These are phyloP conservation scores for Halictus ligatus DNA, from an alignment of 2,888 invertebrate genomes.

Conservation along the genomic window DNA sequence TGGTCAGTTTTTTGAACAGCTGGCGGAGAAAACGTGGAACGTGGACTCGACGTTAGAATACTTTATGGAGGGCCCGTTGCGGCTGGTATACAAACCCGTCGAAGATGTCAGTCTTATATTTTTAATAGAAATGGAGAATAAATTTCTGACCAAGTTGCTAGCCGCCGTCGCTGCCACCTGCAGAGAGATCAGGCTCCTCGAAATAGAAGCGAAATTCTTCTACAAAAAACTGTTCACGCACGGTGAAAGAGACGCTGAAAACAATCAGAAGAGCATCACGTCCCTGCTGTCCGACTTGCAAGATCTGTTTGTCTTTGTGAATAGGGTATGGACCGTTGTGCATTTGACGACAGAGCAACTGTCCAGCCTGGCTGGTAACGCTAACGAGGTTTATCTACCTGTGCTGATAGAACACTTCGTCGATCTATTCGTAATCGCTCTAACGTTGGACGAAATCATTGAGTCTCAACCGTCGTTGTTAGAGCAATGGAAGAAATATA, in stretches of 20 bases:
- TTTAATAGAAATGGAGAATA: conserved; percentile 93
- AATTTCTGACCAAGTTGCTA: conserved; percentile 91
- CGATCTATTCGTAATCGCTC: conserved; percentile 88
- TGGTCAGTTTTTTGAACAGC: conserved; percentile 85
- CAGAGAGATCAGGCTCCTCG: conserved; percentile 90
- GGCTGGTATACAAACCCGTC: conserved; percentile 84
- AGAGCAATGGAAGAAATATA: conserved; percentile 92
- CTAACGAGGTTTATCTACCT: conserved; percentile 80
- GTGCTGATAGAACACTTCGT: conserved; percentile 86
- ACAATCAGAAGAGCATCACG: conserved; percentile 77
- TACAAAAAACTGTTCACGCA: conserved; percentile 84
- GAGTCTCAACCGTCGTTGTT: conserved; percentile 86
- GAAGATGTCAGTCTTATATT: conserved; percentile 89
- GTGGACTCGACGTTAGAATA: conserved; percentile 74
- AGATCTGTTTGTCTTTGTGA: conserved; percentile 77
- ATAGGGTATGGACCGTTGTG: conserved; percentile 76
- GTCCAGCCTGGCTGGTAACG: conserved; percentile 75
- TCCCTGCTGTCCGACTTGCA: conserved; percentile 79
- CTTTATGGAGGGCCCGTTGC: conserved; percentile 79
- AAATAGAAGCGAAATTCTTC: conserved; percentile 88
- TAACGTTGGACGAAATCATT: conserved; percentile 89
- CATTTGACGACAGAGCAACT: conserved; percentile 78
- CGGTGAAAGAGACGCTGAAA: conserved; percentile 82
- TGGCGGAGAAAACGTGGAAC: conserved; percentile 77
- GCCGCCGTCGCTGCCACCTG: conserved; percentile 92